Conservation (phyloP, 2,888 invertebrate species). For the Subacronicta megacephala region DNA sequence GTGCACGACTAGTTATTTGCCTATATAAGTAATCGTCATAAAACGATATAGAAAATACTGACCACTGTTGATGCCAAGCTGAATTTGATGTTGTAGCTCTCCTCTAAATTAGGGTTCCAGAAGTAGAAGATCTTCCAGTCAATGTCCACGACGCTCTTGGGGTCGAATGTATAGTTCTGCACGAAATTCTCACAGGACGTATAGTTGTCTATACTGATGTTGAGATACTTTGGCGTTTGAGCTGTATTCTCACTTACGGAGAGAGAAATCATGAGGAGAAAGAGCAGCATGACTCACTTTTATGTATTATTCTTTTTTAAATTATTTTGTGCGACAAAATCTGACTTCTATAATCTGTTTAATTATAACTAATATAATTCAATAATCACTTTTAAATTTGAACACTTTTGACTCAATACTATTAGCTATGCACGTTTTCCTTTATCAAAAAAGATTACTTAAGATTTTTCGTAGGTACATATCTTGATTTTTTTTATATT, state of each 20-base stretch:
- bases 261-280: conserved; percentile 1
- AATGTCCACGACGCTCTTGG: conserved; percentile 61
- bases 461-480: too few species aligned
- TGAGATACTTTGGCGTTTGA: background rate
- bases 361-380: background rate
- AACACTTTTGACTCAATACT: too few species aligned
- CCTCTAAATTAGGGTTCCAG: conserved; percentile 66
- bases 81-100: conserved; percentile 67
- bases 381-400: too few species aligned
- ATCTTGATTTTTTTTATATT: too few species aligned
- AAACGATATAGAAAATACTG: conserved; percentile 32
- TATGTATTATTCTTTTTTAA: background rate
- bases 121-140: conserved; percentile 79
- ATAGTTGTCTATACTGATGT: conserved; percentile 57
- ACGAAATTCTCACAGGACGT: conserved; percentile 74
- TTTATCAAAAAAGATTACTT: too few species aligned
- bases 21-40: too few species aligned
- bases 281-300: conserved; percentile 5
- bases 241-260: conserved; percentile 9
- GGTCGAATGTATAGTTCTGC: conserved; percentile 62
- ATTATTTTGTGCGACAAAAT: background rate
- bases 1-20: too few species aligned
- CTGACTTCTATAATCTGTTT: background rate
- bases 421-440: too few species aligned
- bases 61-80: conserved; percentile 65